Percentiles rank a stretch among this genome's conserved stretches.
Conservation (phyloP, 2,113 vertebrate species). For the Zingel zingel region DNA sequence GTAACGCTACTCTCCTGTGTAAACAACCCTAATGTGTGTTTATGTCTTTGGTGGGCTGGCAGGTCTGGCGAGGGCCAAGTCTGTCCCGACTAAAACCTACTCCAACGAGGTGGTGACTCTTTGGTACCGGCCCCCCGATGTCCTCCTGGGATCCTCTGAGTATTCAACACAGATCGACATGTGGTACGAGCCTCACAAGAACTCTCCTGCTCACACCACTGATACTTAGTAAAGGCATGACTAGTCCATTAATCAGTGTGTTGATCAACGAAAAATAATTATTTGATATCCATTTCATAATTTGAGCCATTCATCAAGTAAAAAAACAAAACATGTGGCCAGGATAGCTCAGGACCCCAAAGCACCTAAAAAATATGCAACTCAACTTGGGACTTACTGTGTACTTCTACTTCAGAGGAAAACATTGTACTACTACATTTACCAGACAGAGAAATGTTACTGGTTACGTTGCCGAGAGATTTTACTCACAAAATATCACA, state of each 20-base stretch:
- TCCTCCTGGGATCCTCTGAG: conserved; percentile 96
- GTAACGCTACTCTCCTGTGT: not conserved
- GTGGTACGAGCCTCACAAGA: conserved; percentile 86
- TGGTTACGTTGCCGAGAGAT: no score
- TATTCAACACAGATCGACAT: conserved; percentile 99
- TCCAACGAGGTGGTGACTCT: conserved; percentile 98
- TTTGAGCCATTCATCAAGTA: not conserved
- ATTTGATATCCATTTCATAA: not conserved
- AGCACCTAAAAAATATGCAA: no score
- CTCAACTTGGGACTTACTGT: no score
- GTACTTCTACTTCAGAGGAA: no score
- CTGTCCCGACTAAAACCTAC: conserved; percentile 97
- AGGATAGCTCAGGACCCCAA: no score
- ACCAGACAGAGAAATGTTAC: no score
- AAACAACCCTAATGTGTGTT: conserved; percentile 7
- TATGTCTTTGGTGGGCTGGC: conserved; percentile 20
- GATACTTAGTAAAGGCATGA: not conserved
- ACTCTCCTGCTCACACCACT: not conserved
- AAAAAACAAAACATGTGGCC: not conserved
- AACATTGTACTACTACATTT: no score
- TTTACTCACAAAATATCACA: no score
- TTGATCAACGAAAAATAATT: not conserved
- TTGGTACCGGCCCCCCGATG: conserved; percentile 97
- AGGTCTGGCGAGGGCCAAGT: conserved; percentile 96
- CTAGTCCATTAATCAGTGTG: not conserved